Evolutionary conservation across 2,797 vertebrate genomes (phyloP).

Genomic region (Propithecus perrieri): DNA sequence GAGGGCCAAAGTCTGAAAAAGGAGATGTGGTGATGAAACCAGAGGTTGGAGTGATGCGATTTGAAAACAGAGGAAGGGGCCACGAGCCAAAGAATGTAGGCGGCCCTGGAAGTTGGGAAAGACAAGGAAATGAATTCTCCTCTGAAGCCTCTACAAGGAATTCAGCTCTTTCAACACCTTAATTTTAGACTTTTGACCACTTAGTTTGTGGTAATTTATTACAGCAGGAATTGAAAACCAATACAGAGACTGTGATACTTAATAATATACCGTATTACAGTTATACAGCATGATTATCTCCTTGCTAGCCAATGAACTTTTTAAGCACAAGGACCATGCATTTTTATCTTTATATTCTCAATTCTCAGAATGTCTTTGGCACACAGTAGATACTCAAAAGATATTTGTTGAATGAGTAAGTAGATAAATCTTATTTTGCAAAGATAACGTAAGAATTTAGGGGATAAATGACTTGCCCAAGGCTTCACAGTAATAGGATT

Average conservation of each 20-base stretch:
- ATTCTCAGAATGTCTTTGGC: background rate
- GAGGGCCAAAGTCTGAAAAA: background rate
- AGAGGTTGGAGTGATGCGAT: background rate
- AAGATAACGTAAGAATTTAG: background rate
- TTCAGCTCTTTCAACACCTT: background rate
- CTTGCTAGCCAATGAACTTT: background rate
- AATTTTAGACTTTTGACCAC: background rate
- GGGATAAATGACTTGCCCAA: background rate
- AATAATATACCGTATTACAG: background rate
- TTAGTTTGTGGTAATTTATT: background rate
- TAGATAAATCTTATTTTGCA: background rate
- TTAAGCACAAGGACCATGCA: background rate
- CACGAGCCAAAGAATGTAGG: background rate
- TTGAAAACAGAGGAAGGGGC: background rate
- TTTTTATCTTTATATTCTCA: background rate
- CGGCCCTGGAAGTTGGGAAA: background rate
- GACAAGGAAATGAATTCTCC: background rate
- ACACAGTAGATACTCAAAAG: background rate
- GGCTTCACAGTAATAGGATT: background rate
- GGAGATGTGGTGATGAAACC: background rate
- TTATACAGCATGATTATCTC: background rate
- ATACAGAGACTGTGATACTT: background rate
- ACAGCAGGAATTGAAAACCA: background rate
- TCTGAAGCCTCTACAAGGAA: background rate
- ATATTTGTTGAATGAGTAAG: background rate